phyloP scores from a whole-genome alignment of 2,113 vertebrate genomes.

The Ancistrus triradiatus region DNA sequence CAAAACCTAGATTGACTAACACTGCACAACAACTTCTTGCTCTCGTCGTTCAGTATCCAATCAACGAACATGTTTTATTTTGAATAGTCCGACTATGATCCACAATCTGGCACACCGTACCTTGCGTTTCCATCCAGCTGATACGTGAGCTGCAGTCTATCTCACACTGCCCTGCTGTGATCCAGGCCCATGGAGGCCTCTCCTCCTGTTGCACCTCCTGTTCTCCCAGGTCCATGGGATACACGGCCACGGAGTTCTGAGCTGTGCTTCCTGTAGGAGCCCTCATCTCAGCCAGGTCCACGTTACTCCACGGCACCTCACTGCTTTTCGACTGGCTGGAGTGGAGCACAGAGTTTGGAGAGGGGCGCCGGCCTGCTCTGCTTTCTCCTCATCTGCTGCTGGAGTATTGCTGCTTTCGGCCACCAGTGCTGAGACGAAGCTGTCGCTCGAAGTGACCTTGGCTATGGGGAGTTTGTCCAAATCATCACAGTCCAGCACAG shows the following conservation, averaged over 20 bases:
- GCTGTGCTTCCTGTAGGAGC: constrained; percentile 13
- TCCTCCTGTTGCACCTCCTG: constrained; percentile 71
- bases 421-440: constrained; percentile 71
- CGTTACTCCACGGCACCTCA: constrained; percentile 83
- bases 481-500: constrained; percentile 72
- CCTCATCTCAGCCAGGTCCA: constrained; percentile 77
- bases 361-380: constrained; percentile 14
- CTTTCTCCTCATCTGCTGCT: constrained; percentile 43
- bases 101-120: constrained; percentile 52
- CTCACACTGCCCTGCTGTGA: constrained; percentile 82
- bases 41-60: too few species aligned
- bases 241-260: constrained; percentile 64
- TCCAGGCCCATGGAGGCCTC: constrained; percentile 83
- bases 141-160: constrained; percentile 70
- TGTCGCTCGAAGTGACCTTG: constrained; percentile 64
- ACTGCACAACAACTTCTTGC: too few species aligned
- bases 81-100: too few species aligned
- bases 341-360: constrained; percentile 24
- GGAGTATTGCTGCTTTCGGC: constrained; percentile 55
- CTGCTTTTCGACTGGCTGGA: constrained; percentile 37
- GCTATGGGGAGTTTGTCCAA: constrained; percentile 62
- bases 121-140: constrained; percentile 80
- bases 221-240: constrained; percentile 64
- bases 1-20: too few species aligned
- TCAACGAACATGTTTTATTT: too few species aligned